Percentiles rank a stretch among this genome's conserved stretches.
Conservation (phyloP, 2,888 invertebrate genomes). For the Zootermopsis nevadensis region DNA sequence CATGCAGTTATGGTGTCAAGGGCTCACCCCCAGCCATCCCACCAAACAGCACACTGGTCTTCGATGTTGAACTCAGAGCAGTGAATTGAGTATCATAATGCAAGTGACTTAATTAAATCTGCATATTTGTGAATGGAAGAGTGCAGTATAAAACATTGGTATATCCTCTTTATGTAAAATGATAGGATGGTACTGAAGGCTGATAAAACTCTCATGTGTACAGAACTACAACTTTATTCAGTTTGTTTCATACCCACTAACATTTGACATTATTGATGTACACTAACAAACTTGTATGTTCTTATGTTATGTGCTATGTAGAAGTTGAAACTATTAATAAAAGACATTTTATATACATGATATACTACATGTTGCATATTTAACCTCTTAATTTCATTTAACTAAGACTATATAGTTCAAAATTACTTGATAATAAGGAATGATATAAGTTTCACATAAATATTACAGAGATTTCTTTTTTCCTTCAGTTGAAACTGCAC, state of each 20-base stretch:
- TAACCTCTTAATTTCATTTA: not conserved
- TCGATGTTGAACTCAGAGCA: conserved; percentile 90
- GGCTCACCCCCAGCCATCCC: conserved; percentile 89
- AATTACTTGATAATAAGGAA: not conserved
- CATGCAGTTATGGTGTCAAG: conserved; percentile 71
- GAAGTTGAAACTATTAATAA: not conserved
- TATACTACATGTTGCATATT: not conserved
- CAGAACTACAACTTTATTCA: too few species aligned
- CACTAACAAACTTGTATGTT: not conserved
- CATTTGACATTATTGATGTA: not conserved
- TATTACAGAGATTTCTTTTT: not conserved
- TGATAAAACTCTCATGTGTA: too few species aligned
- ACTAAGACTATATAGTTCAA: not conserved
- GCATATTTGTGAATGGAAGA: too few species aligned
- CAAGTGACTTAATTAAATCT: too few species aligned
- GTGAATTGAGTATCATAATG: conserved; percentile 70
- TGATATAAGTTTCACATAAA: not conserved
- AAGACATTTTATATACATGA: conserved; percentile 1
- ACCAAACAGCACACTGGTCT: conserved; percentile 85
- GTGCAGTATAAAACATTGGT: not conserved
- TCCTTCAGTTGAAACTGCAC: not conserved
- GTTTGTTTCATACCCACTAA: not conserved
- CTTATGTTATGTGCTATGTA: not conserved
- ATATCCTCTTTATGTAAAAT: not conserved
- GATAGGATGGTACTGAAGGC: too few species aligned